Evolutionary conservation across 2,113 vertebrate genomes (phyloP).

Genomic region (Delphinapterus leucas): DNA sequence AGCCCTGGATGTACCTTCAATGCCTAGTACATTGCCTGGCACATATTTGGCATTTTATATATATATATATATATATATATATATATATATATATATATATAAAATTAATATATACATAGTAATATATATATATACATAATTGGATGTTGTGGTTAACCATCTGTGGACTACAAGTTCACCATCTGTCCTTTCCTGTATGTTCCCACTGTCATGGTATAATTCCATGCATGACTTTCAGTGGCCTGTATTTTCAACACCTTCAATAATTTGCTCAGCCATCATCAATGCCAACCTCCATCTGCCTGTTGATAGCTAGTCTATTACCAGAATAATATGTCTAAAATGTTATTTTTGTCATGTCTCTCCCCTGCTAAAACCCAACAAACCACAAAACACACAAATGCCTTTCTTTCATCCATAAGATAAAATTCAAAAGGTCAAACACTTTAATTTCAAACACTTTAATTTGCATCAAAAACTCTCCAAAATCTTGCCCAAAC

Average conservation of each 20-base stretch:
- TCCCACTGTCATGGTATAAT: not conserved
- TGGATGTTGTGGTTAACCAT: not conserved
- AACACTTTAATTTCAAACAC: not conserved
- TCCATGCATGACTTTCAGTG: not conserved
- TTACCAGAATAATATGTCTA: not conserved
- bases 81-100: not conserved
- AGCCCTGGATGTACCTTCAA: not conserved
- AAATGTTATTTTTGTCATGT: not conserved
- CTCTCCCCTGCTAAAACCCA: not conserved
- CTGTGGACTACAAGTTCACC: not conserved
- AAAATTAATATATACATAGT: not conserved
- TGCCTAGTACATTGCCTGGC: not conserved
- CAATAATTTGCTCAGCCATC: not conserved
- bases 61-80: not conserved
- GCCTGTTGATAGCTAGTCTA: not conserved
- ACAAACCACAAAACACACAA: not conserved
- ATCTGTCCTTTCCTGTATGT: not conserved
- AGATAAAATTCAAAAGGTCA: not conserved
- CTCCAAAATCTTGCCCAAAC: not conserved
- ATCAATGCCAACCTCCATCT: not conserved
- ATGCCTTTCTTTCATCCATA: not conserved
- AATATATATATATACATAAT: not conserved
- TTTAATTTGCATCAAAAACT: not conserved
- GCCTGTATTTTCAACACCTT: not conserved
- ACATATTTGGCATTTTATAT: not conserved